These are phyloP conservation scores for Acrossocheilus wenchowensis DNA, from an alignment of 2,797 vertebrate species.

Conservation along the genomic window DNA sequence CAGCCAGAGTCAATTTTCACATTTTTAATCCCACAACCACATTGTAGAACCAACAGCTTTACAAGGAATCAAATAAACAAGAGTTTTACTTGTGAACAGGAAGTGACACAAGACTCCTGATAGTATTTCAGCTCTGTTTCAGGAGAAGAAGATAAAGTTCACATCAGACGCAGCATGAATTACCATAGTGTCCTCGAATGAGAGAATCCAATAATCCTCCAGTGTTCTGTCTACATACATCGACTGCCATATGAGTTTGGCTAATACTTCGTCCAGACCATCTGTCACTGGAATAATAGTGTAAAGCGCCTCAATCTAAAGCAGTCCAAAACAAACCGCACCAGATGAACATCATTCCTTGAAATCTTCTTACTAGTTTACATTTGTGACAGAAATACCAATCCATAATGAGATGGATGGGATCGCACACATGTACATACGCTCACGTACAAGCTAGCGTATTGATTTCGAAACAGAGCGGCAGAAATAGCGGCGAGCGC, in stretches of 20 bases:
- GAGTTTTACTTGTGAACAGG: not conserved
- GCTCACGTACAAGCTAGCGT: slow-evolving; percentile 55
- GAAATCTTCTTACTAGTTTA: slow-evolving; percentile 72
- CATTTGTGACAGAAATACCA: slow-evolving; percentile 78
- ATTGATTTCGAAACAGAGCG: slow-evolving; percentile 76
- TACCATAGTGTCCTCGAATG: slow-evolving; percentile 42
- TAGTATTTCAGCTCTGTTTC: slow-evolving; percentile 23
- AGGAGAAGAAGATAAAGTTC: slow-evolving; percentile 21
- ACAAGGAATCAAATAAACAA: slow-evolving; percentile 4
- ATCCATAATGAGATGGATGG: slow-evolving; percentile 75
- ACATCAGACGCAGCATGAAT: slow-evolving; percentile 38
- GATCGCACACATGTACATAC: slow-evolving; percentile 63
- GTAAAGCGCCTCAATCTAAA: slow-evolving; percentile 58
- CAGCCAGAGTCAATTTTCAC: not conserved
- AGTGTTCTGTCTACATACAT: slow-evolving; percentile 50
- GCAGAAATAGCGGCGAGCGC: slow-evolving; percentile 70
- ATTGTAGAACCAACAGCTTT: not conserved
- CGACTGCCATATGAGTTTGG: slow-evolving; percentile 53
- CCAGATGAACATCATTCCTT: slow-evolving; percentile 67
- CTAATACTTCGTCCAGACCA: slow-evolving; percentile 57
- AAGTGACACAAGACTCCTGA: not conserved
- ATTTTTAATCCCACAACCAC: not conserved
- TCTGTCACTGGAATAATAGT: slow-evolving; percentile 67
- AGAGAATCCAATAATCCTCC: slow-evolving; percentile 53
- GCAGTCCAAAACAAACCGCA: slow-evolving; percentile 61